Percentiles rank a stretch among this genome's conserved stretches.
These are phyloP conservation scores for Fukomys damarensis DNA, from an alignment of 2,113 vertebrate species.

Conservation along the genomic window DNA sequence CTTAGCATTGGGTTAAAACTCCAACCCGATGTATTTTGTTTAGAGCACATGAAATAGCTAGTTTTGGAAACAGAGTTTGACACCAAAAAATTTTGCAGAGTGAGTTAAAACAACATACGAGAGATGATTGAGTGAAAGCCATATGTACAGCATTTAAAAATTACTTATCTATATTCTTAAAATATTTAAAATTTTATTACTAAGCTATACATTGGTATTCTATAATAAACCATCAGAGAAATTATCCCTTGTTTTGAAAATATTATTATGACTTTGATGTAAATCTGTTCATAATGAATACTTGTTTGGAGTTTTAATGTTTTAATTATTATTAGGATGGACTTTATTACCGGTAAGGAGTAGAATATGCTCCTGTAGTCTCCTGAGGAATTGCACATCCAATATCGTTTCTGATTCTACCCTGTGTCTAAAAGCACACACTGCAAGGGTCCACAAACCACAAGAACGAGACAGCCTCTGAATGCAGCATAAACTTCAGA, in stretches of 20 bases:
- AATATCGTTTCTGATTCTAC: conserved; percentile 96
- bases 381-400: conserved; percentile 96
- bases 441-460: conserved; percentile 94
- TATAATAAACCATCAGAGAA: conserved; percentile 98
- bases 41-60: conserved; percentile 93
- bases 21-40: conserved; percentile 88
- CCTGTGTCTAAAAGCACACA: conserved; percentile 96
- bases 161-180: conserved; percentile 95
- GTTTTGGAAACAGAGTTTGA: conserved; percentile 92
- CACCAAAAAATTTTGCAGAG: conserved; percentile 92
- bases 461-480: conserved; percentile 92
- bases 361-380: conserved; percentile 92
- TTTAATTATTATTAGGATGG: conserved; percentile 94
- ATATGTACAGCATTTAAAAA: conserved; percentile 98
- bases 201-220: conserved; percentile 98
- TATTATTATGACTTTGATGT: conserved; percentile 93
- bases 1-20: conserved; percentile 87
- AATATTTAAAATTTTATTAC: conserved; percentile 96
- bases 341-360: conserved; percentile 92
- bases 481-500: conserved; percentile 92
- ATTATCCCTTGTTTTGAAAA: conserved; percentile 98
- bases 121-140: conserved; percentile 92
- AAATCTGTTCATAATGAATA: conserved; percentile 92
- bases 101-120: conserved; percentile 92
- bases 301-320: conserved; percentile 92